Base-by-base conservation (phyloP, 2,888 invertebrate species). In the Tetranychus piercei region DNA sequence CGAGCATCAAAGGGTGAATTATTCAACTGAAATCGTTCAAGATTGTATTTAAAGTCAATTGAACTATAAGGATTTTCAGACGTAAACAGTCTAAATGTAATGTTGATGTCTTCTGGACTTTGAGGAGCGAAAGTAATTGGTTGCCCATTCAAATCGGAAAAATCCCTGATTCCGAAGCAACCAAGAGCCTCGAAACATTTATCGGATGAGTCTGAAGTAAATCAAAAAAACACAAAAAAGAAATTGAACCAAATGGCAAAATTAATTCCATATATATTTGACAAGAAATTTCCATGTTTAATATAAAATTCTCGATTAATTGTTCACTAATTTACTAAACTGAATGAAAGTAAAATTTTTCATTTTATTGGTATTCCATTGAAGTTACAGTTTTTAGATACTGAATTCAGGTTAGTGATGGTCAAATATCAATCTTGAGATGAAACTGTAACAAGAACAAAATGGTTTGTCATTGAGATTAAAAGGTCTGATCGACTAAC, bases 51-150 rank as follows among this genome's bases (percentile, higher is more conserved):
- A 18, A 76, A 45, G 9, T 34, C 15, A 15, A 71, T 18, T 2
- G 76, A 74, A 3, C 71, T 66, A 20, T 74, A 76, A 11, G 43
- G 73, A 69, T 75, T 75, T 18, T 72, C 22, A 23, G 71, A 66
- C 6, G 76, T 73, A 15, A 70, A 76, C 73, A 76, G 11, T 34
- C 43, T 70, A 43, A 72, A 76, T 15, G 70, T 70, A 18, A 75
- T 23, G 9, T 76, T 55, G 6, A 75, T 69, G 1, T 34, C 44
- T 22, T 75, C 73, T 9, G 76, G 76, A 34, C 73, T 23, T 72
- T 71, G 20, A 7, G 75, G 75, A 15, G 44, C 23, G 18, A 75
- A 70, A n/a, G 44, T 55, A 22, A 73, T 55, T 22, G 34, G 22
- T 22, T 34, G 20, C 2, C 64, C 44, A 7, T 45, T 55, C 7